Evolutionary conservation across 2,888 invertebrate genomes (phyloP).

Genomic region (Andrena hattorfiana): DNA sequence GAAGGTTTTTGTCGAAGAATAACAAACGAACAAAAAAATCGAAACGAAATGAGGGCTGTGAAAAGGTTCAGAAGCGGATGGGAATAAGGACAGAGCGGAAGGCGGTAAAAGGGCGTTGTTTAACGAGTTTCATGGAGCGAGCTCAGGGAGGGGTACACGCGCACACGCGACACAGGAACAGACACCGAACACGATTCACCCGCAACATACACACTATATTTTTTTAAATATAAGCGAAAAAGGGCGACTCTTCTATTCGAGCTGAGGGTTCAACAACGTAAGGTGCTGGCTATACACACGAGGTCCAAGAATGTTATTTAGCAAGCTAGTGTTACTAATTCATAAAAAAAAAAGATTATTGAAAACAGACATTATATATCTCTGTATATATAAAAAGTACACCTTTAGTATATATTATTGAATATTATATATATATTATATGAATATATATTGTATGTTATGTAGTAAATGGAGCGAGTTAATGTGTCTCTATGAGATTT

Average conservation of each 20-base stretch:
- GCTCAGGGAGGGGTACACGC: slow-evolving; percentile 79
- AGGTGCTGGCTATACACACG: slow-evolving; percentile 84
- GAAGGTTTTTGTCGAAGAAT: slow-evolving; percentile 60
- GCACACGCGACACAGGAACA: slow-evolving; percentile 1
- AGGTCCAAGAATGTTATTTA: slow-evolving; percentile 85
- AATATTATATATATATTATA: slow-evolving; percentile 81
- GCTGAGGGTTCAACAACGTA: slow-evolving; percentile 80
- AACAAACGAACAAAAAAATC: slow-evolving; percentile 55
- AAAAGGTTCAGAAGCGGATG: slow-evolving; percentile 69
- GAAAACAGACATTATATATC: slow-evolving; percentile 79
- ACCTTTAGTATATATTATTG: slow-evolving; percentile 78
- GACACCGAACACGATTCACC: slow-evolving; percentile 16
- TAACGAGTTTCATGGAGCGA: slow-evolving; percentile 68
- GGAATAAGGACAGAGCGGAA: slow-evolving; percentile 54
- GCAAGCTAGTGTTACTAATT: slow-evolving; percentile 82
- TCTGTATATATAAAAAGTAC: slow-evolving; percentile 79
- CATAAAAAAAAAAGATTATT: slow-evolving; percentile 80
- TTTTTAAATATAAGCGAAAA: slow-evolving; percentile 80
- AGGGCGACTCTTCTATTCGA: slow-evolving; percentile 76
- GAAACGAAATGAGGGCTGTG: slow-evolving; percentile 84
- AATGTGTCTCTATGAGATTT: slow-evolving; percentile 83
- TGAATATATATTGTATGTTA: slow-evolving; percentile 84
- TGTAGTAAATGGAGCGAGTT: slow-evolving; percentile 82
- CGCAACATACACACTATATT: slow-evolving; percentile 77
- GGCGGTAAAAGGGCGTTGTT: slow-evolving; percentile 42